Conservation (phyloP, 2,888 invertebrate species). For the Camptogramma bilineatum region DNA sequence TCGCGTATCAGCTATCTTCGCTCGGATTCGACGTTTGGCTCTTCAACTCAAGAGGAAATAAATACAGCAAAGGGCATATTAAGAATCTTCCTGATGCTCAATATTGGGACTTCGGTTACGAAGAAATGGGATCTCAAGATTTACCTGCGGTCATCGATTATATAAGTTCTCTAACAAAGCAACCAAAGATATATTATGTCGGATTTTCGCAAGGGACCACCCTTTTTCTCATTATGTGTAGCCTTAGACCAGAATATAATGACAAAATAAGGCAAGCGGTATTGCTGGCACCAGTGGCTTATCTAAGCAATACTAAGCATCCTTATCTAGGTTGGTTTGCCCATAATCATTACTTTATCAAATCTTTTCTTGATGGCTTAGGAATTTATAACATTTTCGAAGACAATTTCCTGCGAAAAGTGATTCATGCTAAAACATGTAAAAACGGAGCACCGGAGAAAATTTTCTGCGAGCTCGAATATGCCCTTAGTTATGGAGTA, state of each 20-base stretch:
- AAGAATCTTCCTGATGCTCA: conserved; percentile 55
- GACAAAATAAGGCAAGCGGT: conserved; percentile 69
- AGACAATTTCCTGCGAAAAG: conserved; percentile 53
- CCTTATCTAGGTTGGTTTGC: conserved; percentile 63
- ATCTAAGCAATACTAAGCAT: conserved; percentile 59
- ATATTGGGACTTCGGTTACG: conserved; percentile 75
- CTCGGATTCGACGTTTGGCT: conserved; percentile 75
- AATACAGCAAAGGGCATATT: conserved; percentile 68
- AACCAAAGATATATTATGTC: conserved; percentile 64
- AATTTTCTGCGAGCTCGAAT: conserved; percentile 66
- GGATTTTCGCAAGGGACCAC: conserved; percentile 79
- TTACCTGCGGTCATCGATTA: conserved; percentile 71
- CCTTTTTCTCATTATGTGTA: conserved; percentile 71
- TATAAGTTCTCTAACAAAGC: conserved; percentile 58
- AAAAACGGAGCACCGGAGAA: conserved; percentile 52
- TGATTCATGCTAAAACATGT: conserved; percentile 64
- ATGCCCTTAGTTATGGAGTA: conserved; percentile 64
- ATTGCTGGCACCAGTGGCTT: conserved; percentile 72
- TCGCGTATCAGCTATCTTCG: conserved; percentile 67
- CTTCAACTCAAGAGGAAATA: conserved; percentile 73
- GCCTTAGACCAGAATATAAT: conserved; percentile 69
- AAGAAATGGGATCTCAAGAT: conserved; percentile 75
- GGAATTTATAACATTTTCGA: conserved; percentile 68
- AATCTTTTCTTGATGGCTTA: conserved; percentile 51
- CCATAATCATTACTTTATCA: conserved; percentile 52